Evolutionary conservation across 1,140 invertebrate species (phyloP).

Genomic region (Lerema accius): DNA sequence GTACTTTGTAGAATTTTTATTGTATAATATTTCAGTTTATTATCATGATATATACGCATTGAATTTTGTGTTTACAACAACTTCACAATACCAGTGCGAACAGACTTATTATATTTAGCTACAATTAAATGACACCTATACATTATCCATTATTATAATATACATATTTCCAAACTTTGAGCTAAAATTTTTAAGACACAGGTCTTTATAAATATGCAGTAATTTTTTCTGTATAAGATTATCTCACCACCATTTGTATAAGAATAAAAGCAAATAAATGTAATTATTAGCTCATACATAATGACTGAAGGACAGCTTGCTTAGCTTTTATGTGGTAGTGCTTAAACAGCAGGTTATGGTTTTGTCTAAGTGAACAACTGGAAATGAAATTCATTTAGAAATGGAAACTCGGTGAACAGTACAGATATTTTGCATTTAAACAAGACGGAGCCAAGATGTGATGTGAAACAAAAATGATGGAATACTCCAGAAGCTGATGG

Average conservation of each 20-base stretch:
- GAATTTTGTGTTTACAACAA: too few species aligned
- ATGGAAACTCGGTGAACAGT: slow-evolving; percentile 17
- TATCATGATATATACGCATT: too few species aligned
- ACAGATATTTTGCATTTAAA: slow-evolving; percentile 32
- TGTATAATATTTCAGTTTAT: too few species aligned
- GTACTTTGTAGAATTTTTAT: too few species aligned
- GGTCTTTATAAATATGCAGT: background rate
- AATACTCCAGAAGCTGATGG: slow-evolving; percentile 44
- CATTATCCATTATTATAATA: too few species aligned
- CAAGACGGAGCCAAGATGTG: slow-evolving; percentile 33
- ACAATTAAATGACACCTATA: too few species aligned
- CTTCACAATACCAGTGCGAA: too few species aligned
- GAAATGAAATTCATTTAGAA: slow-evolving; percentile 17
- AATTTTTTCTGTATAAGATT: background rate
- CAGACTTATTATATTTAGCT: too few species aligned
- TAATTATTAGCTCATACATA: slow-evolving; percentile 22
- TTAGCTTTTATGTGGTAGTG: background rate
- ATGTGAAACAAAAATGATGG: slow-evolving; percentile 43
- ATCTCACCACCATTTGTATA: slow-evolving; percentile 2
- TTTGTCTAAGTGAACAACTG: slow-evolving; percentile 10
- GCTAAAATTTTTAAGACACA: too few species aligned
- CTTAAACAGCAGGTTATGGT: slow-evolving; percentile 7
- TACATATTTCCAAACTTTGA: too few species aligned
- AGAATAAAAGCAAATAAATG: slow-evolving; percentile 18
- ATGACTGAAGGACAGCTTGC: slow-evolving; percentile 12